These are phyloP conservation scores for Oreamnos americanus DNA, from an alignment of 2,113 vertebrate genomes.

Conservation along the genomic window DNA sequence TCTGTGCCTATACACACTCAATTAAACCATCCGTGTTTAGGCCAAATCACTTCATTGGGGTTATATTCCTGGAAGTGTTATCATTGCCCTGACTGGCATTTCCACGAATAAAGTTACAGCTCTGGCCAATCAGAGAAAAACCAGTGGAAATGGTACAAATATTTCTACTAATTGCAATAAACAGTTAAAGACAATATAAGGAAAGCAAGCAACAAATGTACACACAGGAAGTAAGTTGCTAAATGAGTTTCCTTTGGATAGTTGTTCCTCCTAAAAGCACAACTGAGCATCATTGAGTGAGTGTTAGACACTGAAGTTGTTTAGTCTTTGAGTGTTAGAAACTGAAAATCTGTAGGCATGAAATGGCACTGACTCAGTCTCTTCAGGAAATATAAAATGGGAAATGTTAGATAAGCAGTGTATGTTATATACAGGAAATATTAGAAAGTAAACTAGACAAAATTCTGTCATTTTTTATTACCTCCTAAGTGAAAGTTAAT, in stretches of 20 bases:
- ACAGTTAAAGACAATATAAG: constrained; percentile 35
- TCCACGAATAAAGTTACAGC: constrained; percentile 45
- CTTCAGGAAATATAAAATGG: constrained; percentile 27
- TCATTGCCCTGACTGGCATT: constrained; percentile 23
- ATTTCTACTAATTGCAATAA: constrained; percentile 47
- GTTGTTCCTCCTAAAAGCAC: constrained; percentile 44
- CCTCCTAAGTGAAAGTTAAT: background rate
- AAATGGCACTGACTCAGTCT: constrained; percentile 8
- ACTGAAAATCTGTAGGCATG: constrained; percentile 7
- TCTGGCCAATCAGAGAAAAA: constrained; percentile 46
- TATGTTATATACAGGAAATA: constrained; percentile 26
- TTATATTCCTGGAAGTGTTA: constrained; percentile 28
- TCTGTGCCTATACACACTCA: background rate
- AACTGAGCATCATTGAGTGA: background rate
- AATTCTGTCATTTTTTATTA: constrained; percentile 26
- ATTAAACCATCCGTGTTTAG: background rate
- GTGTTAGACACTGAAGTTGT: background rate
- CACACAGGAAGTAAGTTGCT: background rate
- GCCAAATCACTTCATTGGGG: background rate
- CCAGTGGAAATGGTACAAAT: constrained; percentile 13
- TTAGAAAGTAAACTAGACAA: constrained; percentile 18
- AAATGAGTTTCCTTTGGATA: constrained; percentile 36
- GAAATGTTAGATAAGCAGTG: background rate
- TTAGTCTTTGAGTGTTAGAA: background rate
- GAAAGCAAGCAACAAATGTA: constrained; percentile 33